phyloP scores from a whole-genome alignment of 2,888 invertebrate genomes.

The Spodoptera exigua region DNA sequence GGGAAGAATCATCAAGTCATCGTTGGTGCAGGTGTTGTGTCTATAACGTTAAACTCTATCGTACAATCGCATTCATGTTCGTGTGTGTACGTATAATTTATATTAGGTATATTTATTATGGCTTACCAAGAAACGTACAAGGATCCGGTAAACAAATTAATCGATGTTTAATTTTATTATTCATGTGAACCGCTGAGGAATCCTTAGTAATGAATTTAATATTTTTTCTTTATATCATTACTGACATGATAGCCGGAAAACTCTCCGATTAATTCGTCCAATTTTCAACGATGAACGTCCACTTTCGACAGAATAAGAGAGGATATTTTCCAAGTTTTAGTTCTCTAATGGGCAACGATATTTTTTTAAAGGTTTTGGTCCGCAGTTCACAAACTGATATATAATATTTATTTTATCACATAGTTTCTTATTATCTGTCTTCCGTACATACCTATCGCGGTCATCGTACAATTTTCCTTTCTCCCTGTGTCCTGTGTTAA shows the following conservation, averaged over 20 bases:
- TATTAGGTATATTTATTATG: slow-evolving; percentile 32
- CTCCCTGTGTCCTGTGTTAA: slow-evolving; percentile 3
- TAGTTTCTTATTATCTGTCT: slow-evolving; percentile 41
- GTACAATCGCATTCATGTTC: slow-evolving; percentile 15
- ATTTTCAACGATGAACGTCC: too few species aligned
- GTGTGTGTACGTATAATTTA: slow-evolving; percentile 26
- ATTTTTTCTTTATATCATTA: slow-evolving; percentile 15
- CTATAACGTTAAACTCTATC: slow-evolving; percentile 39
- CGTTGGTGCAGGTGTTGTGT: slow-evolving; percentile 40
- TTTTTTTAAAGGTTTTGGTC: too few species aligned
- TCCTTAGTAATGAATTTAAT: slow-evolving; percentile 32
- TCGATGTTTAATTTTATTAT: slow-evolving; percentile 48
- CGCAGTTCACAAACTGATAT: too few species aligned
- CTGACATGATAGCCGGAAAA: too few species aligned
- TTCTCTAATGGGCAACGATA: too few species aligned
- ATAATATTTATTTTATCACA: not conserved
- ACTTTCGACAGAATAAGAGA: too few species aligned
- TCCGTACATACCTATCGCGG: slow-evolving; percentile 20
- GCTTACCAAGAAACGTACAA: slow-evolving; percentile 51
- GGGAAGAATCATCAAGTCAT: slow-evolving; percentile 39
- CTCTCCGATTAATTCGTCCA: too few species aligned
- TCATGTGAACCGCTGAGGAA: slow-evolving; percentile 31
- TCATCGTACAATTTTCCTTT: slow-evolving; percentile 3
- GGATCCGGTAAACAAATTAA: slow-evolving; percentile 45
- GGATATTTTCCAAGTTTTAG: too few species aligned